phyloP scores from a whole-genome alignment of 2,113 vertebrate genomes.

The Bos taurus region DNA sequence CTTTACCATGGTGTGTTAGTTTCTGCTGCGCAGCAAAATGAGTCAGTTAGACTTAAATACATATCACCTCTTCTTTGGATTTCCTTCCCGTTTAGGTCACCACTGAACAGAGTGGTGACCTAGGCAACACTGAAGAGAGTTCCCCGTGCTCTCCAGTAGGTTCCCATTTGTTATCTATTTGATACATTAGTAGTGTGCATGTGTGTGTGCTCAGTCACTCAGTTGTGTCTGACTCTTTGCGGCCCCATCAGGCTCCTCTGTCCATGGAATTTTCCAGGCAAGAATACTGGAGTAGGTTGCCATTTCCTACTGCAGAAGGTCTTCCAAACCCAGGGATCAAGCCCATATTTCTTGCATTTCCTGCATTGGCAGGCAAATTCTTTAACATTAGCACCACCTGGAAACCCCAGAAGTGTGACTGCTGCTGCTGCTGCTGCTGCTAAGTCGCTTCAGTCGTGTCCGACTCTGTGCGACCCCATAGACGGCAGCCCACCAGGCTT shows the following conservation, averaged over 20 bases:
- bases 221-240: neutral
- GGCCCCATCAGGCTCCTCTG: neutral
- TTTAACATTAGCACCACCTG: rapidly evolving
- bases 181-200: rapidly evolving
- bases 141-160: neutral
- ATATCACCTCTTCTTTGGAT: neutral
- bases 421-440: too few relatives aligned
- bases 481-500: too few relatives aligned
- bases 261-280: neutral
- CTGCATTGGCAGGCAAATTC: neutral
- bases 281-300: neutral
- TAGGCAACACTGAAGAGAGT: neutral
- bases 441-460: too few relatives aligned
- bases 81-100: neutral
- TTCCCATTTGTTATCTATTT: too few relatives aligned
- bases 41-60: neutral
- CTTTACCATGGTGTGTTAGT: neutral
- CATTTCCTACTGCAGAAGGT: neutral
- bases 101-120: too few relatives aligned
- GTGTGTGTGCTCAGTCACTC: neutral
- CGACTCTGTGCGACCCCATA: too few relatives aligned
- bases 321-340: neutral
- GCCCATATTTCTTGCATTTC: neutral
- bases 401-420: neutral
- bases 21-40: neutral